Conservation (phyloP, 2,113 vertebrate species). For the Sturnus vulgaris region DNA sequence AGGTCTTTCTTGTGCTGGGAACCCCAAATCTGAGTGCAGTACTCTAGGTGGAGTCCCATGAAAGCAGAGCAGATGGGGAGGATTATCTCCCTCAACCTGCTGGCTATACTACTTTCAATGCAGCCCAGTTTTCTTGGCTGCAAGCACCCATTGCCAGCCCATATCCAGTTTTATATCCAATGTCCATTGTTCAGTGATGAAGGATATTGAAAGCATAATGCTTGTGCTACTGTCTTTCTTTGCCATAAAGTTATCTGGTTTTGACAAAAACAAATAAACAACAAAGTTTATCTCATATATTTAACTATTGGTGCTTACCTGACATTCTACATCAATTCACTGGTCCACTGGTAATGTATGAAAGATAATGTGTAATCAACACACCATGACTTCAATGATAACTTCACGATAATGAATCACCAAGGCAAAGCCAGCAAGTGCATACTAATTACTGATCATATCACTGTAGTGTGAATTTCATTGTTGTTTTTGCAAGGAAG, state of each 20-base stretch:
- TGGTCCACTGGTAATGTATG: background rate
- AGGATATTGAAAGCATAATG: background rate
- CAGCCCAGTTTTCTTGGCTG: background rate
- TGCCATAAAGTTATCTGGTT: background rate
- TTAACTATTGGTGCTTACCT: background rate
- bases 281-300: background rate
- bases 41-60: background rate
- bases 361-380: conserved; percentile 9
- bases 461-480: background rate
- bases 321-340: background rate
- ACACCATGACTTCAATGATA: background rate
- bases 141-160: background rate
- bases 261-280: background rate
- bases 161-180: background rate
- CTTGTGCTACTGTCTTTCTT: background rate
- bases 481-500: background rate
- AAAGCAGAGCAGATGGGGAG: background rate
- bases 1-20: background rate
- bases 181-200: background rate
- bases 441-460: background rate
- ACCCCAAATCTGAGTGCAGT: background rate
- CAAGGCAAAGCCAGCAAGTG: background rate
- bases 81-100: background rate
- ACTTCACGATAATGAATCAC: background rate
- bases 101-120: background rate